Evolutionary conservation across 2,888 invertebrate species (phyloP).

Genomic region (Amorpha juglandis): DNA sequence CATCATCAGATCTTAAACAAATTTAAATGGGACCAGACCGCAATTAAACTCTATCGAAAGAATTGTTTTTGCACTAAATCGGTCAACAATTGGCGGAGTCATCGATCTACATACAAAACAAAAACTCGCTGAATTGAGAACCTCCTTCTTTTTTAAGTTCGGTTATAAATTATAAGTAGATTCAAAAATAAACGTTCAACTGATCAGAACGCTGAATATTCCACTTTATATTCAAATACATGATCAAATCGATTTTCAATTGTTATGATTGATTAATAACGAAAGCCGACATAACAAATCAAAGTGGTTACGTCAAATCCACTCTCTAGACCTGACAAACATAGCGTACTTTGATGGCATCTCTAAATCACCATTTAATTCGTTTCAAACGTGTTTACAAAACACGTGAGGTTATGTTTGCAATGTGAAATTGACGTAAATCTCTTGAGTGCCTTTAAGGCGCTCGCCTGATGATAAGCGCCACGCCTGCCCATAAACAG

Average conservation of each 20-base stretch:
- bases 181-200: neutral
- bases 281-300: neutral
- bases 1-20: no score
- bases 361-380: neutral
- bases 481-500: no score
- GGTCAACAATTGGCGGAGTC: no score
- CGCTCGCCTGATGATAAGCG: no score
- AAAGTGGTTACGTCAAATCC: neutral
- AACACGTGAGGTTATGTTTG: neutral
- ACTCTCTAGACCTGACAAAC: neutral
- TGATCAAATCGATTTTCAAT: neutral
- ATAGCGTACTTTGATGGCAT: neutral
- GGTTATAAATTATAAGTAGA: neutral
- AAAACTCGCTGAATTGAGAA: no score
- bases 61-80: no score
- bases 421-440: neutral
- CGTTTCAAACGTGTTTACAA: neutral
- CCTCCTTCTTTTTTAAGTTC: no score
- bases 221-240: neutral
- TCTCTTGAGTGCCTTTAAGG: no score
- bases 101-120: no score
- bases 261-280: neutral
- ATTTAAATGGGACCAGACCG: no score
- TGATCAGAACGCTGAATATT: neutral
- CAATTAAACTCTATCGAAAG: no score